These are phyloP conservation scores for Carposina sasakii DNA, from an alignment of 1,140 invertebrate species.

Conservation along the genomic window DNA sequence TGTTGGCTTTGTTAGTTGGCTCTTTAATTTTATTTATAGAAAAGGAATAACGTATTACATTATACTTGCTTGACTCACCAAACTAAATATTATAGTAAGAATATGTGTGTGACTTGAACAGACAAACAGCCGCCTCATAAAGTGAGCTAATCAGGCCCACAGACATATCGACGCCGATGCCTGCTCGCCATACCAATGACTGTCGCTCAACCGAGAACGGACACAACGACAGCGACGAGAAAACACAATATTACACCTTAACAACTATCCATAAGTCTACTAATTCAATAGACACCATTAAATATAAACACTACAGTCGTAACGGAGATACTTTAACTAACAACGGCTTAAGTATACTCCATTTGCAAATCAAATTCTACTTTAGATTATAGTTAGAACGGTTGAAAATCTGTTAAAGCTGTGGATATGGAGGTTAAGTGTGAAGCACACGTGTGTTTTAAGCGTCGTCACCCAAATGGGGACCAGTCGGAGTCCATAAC, in stretches of 20 bases:
- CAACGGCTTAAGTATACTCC: slow-evolving; percentile 39
- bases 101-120: too few relatives aligned
- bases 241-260: slow-evolving; percentile 13
- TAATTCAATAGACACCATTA: slow-evolving; percentile 10
- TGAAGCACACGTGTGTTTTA: slow-evolving; percentile 59
- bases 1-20: too few relatives aligned
- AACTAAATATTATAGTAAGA: too few relatives aligned
- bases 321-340: slow-evolving; percentile 34
- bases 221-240: slow-evolving; percentile 11
- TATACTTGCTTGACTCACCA: too few relatives aligned
- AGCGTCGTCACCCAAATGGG: slow-evolving; percentile 58
- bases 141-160: slow-evolving; percentile 60
- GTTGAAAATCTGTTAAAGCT: not conserved
- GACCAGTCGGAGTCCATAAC: slow-evolving; percentile 45
- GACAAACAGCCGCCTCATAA: slow-evolving; percentile 51
- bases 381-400: too few relatives aligned
- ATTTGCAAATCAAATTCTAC: too few relatives aligned
- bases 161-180: slow-evolving; percentile 64
- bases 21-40: too few relatives aligned
- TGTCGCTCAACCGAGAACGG: slow-evolving; percentile 19
- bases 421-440: slow-evolving; percentile 36
- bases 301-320: slow-evolving; percentile 37
- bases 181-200: slow-evolving; percentile 53
- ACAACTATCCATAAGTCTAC: slow-evolving; percentile 14
- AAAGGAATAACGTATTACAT: too few relatives aligned